A percentile compares a stretch with the other conserved stretches of the same genome.
Evolutionary conservation across 2,113 vertebrate species (phyloP).

Genomic region (Poeciliopsis turrubarensis): DNA sequence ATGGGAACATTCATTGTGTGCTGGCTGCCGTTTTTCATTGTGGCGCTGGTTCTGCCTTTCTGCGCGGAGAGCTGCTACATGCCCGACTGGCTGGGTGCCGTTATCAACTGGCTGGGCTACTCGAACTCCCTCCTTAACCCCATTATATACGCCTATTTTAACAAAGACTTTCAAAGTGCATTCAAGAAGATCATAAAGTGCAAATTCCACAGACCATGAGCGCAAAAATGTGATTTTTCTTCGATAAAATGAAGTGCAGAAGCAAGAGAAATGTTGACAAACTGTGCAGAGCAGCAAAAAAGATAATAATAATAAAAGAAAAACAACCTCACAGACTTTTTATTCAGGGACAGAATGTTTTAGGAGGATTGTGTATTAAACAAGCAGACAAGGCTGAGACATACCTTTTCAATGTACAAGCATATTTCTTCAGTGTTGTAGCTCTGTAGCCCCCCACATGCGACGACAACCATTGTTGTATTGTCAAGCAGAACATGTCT

Average conservation of each 20-base stretch:
- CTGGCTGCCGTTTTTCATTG: slow-evolving; percentile 98
- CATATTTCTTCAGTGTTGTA: slow-evolving; percentile 75
- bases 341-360: slow-evolving; percentile 66
- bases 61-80: slow-evolving; percentile 90
- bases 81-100: slow-evolving; percentile 88
- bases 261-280: slow-evolving; percentile 19
- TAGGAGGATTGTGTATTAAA: slow-evolving; percentile 25
- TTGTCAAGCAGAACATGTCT: slow-evolving; percentile 68
- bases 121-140: slow-evolving; percentile 98
- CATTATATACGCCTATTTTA: slow-evolving; percentile 98
- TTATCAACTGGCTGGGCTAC: slow-evolving; percentile 98
- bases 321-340: slow-evolving; percentile 37
- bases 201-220: slow-evolving; percentile 89
- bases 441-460: slow-evolving; percentile 60
- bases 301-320: slow-evolving; percentile 1
- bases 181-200: slow-evolving; percentile 98
- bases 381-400: slow-evolving; percentile 22
- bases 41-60: slow-evolving; percentile 93
- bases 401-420: slow-evolving; percentile 60
- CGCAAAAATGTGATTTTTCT: neutral
- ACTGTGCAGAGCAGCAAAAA: slow-evolving; percentile 28
- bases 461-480: slow-evolving; percentile 66
- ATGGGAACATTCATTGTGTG: slow-evolving; percentile 99
- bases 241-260: slow-evolving; percentile 14
- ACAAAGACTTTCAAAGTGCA: slow-evolving; percentile 98